These are phyloP conservation scores for Andrena minutula DNA, from an alignment of 2,888 invertebrate genomes.

Conservation along the genomic window DNA sequence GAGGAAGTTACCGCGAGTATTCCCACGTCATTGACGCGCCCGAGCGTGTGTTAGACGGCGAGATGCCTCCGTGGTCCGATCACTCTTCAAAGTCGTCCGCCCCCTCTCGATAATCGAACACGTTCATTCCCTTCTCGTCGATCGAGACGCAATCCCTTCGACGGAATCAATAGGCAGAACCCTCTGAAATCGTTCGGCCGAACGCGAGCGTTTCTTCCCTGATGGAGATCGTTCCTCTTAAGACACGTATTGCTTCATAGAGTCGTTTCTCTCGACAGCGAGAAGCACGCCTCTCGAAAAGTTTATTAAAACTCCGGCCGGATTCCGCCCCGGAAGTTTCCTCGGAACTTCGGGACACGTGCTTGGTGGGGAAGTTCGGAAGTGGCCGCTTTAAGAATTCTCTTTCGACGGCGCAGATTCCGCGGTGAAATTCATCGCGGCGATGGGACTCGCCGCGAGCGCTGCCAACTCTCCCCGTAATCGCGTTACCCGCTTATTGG, in stretches of 20 bases:
- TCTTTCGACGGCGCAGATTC: constrained; percentile 44
- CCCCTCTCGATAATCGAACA: background rate
- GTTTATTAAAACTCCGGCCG: constrained; percentile 53
- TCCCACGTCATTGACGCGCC: background rate
- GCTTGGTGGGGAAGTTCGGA: constrained; percentile 39
- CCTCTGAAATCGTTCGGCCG: background rate
- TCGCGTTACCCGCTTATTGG: constrained; percentile 9
- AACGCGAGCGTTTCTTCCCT: background rate
- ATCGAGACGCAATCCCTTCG: constrained; percentile 10
- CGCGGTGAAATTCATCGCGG: constrained; percentile 44
- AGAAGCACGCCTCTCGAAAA: constrained; percentile 38
- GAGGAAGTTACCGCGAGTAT: background rate
- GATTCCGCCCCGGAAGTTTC: constrained; percentile 44
- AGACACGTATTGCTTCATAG: constrained; percentile 30
- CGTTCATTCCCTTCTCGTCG: background rate
- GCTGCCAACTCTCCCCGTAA: constrained; percentile 26
- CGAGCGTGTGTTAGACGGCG: background rate
- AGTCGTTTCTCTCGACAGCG: constrained; percentile 24
- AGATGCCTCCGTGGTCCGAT: too few relatives aligned
- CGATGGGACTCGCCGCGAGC: constrained; percentile 22
- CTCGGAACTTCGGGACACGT: constrained; percentile 49
- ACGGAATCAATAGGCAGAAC: background rate
- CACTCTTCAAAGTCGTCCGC: background rate
- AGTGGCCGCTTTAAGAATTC: constrained; percentile 57
- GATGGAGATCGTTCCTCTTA: constrained; percentile 5